Base-by-base conservation (phyloP, 2,113 vertebrate species). In the Cervus canadensis region DNA sequence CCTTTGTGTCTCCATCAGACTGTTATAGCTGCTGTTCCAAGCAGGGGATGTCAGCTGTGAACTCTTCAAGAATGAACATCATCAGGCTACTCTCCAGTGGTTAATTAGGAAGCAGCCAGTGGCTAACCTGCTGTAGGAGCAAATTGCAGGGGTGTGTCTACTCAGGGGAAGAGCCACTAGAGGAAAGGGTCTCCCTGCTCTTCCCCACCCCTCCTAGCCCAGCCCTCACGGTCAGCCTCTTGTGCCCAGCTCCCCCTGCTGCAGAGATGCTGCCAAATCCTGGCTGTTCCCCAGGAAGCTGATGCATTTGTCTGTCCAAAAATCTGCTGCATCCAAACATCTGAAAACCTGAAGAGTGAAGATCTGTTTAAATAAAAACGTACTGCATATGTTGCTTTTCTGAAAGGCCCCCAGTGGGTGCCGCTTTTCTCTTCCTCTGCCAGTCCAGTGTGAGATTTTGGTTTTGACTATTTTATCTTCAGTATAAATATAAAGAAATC, bases 81-180 rank as follows among this genome's bases (percentile, higher is more conserved):
- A 33, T 81, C 94, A 74, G 25, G 54, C 48, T 95, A 43, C 91
- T 97, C 97, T 92, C 91, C 93, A 45, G 91, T 6, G 67, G 50
- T 84, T 97, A 95, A 94, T 97, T 98, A 98, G 71, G 71, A 95
- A 95, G 98, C 98, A 95, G 79, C 45, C 64, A 94, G 60, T 89
- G 91, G 93, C 76, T 30, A 2, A 19, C 10, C 74, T 90, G 93
- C 36, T 50, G 54, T 76, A 92, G 92, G 97, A 98, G 96, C 84
- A 93, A 78, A 90, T 97, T 79, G 62, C 79, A 60, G 95, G 89
- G 93, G 50, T 82, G 23, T 91, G 95, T 48, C 79, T 95, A 56
- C 74, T 87, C 45, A 8, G 13, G 60, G 67, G 52, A 56, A 36
- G 36, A 87, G 78, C 7, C 6, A 26, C 30, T 78, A 15, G 28